These are phyloP conservation scores for Scolopax mira DNA, from an alignment of 2,113 vertebrate genomes.

Conservation along the genomic window DNA sequence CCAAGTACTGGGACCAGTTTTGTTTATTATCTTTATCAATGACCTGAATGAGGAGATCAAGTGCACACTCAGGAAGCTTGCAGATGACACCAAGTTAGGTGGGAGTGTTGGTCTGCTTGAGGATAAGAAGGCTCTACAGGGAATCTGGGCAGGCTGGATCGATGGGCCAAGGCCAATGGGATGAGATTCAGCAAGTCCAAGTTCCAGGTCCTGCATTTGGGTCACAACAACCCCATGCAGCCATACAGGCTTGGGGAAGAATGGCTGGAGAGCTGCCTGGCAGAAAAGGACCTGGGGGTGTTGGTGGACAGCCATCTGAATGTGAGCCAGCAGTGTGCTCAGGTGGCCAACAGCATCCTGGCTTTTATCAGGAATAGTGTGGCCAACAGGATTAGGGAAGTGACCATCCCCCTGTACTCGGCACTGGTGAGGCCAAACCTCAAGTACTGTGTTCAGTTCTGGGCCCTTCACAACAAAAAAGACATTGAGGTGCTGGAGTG, in stretches of 20 bases:
- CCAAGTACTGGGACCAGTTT: background rate
- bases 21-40: background rate
- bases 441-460: rapidly evolving
- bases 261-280: background rate
- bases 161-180: rapidly evolving
- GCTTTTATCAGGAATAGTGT: background rate
- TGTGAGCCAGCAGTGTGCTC: background rate
- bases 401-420: rapidly evolving
- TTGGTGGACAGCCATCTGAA: no score
- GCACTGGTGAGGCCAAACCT: background rate
- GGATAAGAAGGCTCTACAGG: background rate
- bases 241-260: rapidly evolving
- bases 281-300: background rate
- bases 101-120: background rate
- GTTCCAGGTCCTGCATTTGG: rapidly evolving
- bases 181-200: background rate
- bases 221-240: background rate
- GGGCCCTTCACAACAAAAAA: background rate
- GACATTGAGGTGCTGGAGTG: rapidly evolving
- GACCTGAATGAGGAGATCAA: rapidly evolving
- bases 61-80: background rate
- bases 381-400: background rate
- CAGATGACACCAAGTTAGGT: background rate
- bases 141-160: background rate
- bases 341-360: background rate